Conservation (phyloP, 2,888 invertebrate genomes). For the Isotomurus palustris region DNA sequence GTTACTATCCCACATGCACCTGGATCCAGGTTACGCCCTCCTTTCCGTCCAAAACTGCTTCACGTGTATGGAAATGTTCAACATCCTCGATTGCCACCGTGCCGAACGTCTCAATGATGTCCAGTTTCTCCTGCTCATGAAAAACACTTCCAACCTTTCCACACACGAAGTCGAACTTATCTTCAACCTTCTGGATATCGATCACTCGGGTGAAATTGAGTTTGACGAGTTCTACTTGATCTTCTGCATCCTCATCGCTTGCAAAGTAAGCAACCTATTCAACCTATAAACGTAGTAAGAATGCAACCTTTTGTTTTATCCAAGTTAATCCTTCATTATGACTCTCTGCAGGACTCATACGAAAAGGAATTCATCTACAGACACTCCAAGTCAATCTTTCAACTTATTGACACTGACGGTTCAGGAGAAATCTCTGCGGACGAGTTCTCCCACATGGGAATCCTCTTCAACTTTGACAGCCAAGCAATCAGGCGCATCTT, state of each 20-base stretch:
- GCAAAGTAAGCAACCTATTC: constrained; percentile 41
- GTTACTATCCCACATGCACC: constrained; percentile 37
- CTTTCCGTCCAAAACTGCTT: constrained; percentile 43
- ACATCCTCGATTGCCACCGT: constrained; percentile 46
- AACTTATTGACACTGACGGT: constrained; percentile 48
- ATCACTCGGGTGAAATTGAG: constrained; percentile 48
- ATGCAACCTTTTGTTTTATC: background rate
- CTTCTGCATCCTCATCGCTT: constrained; percentile 47
- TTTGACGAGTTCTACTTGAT: constrained; percentile 49
- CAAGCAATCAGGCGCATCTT: constrained; percentile 39
- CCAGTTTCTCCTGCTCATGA: constrained; percentile 46
- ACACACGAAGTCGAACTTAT: constrained; percentile 43
- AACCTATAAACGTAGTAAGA: background rate
- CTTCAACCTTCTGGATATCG: constrained; percentile 48
- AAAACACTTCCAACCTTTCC: constrained; percentile 44
- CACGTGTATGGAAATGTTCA: constrained; percentile 46
- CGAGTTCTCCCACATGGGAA: constrained; percentile 48
- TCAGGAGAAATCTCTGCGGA: constrained; percentile 45
- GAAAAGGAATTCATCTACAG: constrained; percentile 48
- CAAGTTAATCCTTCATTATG: background rate
- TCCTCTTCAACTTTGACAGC: constrained; percentile 47
- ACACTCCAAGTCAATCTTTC: constrained; percentile 48
- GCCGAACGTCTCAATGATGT: constrained; percentile 45
- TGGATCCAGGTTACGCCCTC: constrained; percentile 46
- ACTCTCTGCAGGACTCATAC: constrained; percentile 43